phyloP scores from a whole-genome alignment of 2,797 vertebrate genomes.

The Botia almorhae region DNA sequence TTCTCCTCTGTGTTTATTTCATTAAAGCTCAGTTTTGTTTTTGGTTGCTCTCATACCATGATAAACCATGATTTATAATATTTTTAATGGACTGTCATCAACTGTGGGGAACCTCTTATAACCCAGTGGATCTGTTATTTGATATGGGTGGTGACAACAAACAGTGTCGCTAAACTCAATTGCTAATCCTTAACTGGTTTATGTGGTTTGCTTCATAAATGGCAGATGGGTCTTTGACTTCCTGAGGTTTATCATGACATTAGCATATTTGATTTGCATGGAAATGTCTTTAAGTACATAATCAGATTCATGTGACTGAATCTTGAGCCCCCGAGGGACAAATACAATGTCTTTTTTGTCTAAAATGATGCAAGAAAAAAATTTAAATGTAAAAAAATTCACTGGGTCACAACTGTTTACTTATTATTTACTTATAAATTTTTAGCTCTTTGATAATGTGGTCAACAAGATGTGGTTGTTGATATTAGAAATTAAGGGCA shows the following conservation, averaged over 20 bases:
- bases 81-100: conserved; percentile 7
- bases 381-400: background rate
- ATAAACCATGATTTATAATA: background rate
- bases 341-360: background rate
- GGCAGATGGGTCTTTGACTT: conserved; percentile 40
- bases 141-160: conserved; percentile 29
- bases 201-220: conserved; percentile 34
- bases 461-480: background rate
- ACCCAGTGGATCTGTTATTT: conserved; percentile 36
- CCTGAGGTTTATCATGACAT: conserved; percentile 22
- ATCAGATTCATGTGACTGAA: background rate
- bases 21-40: background rate
- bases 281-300: conserved; percentile 1
- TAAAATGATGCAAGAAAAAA: background rate
- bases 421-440: background rate
- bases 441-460: conserved; percentile 9
- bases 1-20: background rate
- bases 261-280: conserved; percentile 15
- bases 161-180: conserved; percentile 23
- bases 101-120: conserved; percentile 30
- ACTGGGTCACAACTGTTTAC: background rate
- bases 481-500: conserved; percentile 16
- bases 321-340: background rate
- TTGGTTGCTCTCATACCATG: background rate
- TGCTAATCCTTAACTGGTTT: conserved; percentile 21